phyloP scores from a whole-genome alignment of 2,797 vertebrate species.

The Thamnophis elegans region DNA sequence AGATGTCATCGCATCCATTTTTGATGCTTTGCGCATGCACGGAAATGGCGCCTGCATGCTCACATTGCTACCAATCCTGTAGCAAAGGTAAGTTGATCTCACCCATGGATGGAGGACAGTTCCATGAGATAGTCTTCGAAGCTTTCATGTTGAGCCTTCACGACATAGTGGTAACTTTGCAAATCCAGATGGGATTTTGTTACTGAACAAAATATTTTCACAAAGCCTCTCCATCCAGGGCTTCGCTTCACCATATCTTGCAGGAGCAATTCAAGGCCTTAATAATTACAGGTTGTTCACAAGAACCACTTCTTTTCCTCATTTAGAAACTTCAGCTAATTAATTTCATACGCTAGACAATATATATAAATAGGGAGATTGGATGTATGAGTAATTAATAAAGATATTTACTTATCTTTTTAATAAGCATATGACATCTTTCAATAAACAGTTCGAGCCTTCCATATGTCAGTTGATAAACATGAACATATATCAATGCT shows the following conservation, averaged over 20 bases:
- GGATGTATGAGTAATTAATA: conserved; percentile 49
- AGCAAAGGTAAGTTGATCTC: too few relatives aligned
- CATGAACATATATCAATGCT: conserved; percentile 9
- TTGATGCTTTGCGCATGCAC: too few relatives aligned
- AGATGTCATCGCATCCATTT: too few relatives aligned
- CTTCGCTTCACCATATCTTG: neutral
- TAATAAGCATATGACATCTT: conserved; percentile 55
- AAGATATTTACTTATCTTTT: conserved; percentile 52
- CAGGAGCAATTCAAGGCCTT: neutral
- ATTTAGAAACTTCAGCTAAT: neutral
- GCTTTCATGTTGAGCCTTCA: neutral
- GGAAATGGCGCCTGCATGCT: too few relatives aligned
- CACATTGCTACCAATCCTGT: too few relatives aligned
- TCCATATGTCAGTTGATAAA: conserved; percentile 54
- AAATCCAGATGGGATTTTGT: neutral
- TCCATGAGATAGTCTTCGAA: neutral
- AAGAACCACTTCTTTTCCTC: neutral
- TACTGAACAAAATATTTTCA: neutral
- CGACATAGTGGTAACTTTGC: neutral
- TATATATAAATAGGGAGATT: neutral
- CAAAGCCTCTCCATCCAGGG: neutral
- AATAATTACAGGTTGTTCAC: neutral
- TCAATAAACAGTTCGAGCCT: conserved; percentile 60
- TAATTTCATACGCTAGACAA: neutral
- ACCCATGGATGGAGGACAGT: neutral